Percentiles rank a stretch among this genome's conserved stretches.
phyloP scores from a whole-genome alignment of 2,113 vertebrate species.

The Leucoraja erinaceus region DNA sequence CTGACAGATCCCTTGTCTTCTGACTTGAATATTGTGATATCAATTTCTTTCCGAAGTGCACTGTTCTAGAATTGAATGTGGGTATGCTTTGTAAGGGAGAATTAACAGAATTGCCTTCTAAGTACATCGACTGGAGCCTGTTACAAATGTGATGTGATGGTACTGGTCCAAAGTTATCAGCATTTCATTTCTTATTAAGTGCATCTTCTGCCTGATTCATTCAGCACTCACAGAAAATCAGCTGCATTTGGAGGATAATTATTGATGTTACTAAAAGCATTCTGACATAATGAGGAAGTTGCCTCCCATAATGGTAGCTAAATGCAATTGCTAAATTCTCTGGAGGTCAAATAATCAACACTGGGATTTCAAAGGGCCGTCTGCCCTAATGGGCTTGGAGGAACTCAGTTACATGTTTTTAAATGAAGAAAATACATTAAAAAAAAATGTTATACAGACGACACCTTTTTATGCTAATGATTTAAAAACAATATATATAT shows the following conservation, averaged over 20 bases:
- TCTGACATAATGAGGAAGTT: background rate
- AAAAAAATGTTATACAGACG: background rate
- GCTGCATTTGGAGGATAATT: background rate
- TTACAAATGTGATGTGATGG: background rate
- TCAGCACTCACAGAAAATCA: background rate
- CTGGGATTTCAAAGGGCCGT: slow-evolving; percentile 24
- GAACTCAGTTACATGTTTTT: background rate
- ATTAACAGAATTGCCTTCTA: background rate
- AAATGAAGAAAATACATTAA: background rate
- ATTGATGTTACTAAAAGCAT: slow-evolving; percentile 23
- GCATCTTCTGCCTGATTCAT: background rate
- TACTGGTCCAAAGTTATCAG: background rate
- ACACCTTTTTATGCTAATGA: background rate
- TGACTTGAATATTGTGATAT: too few relatives aligned
- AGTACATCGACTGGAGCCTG: background rate
- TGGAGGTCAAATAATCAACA: background rate
- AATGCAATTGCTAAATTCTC: background rate
- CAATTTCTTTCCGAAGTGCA: too few relatives aligned
- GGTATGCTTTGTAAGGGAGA: background rate
- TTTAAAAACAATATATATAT: background rate
- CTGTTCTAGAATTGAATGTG: too few relatives aligned
- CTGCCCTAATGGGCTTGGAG: background rate
- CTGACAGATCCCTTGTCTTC: too few relatives aligned
- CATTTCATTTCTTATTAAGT: background rate
- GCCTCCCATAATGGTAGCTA: background rate